Base-by-base conservation (phyloP, 2,888 invertebrate species). In the Diloba caeruleocephala region DNA sequence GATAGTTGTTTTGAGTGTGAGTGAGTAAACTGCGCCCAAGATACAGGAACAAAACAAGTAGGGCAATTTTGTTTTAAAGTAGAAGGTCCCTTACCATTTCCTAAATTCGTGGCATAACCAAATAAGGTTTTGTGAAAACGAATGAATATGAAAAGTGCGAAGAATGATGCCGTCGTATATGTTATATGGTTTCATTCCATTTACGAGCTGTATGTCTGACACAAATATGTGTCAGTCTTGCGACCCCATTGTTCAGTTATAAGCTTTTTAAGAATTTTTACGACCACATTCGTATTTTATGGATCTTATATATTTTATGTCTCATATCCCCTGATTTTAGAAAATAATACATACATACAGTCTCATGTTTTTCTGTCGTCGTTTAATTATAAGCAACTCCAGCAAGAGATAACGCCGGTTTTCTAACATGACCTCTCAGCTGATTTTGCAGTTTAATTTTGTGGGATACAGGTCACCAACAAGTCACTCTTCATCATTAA, bases 221-320 rank as follows among this genome's bases (percentile, higher is more conserved):
- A 25, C 46, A 33, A 51, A 41, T 31, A 42, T 38, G 33, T 59
- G 32, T 31, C 49, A 50, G 37, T 21, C 2, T 21, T 2, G 15
- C 10, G n/a, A 9, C 23, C 28, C 28, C 43, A 43, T 41, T 66
- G 45, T 45, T 45, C 33, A 5, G 45, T 34, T 50, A 46, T 60
- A 60, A 54, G 48, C 10, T 43, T 54, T 65, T 59, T 41, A 50
- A 57, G 14, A 39, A 19, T 44, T 46, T 63, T 61, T 67, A 67
- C 19, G 53, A 49, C 6, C 19, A 10, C 10, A n/a, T 12, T 2
- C 13, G 33, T 29, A 14, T n/a, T n/a, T n/a, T n/a, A 65, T 53
- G 45, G 38, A 36, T 33, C 21, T 21, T 17, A 19, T 38, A 25
- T 29, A 39, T 28, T 26, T 39, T 23, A 10, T 0, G n/a, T 36